These are phyloP conservation scores for Eulemur albifrons DNA, from an alignment of 2,797 vertebrate genomes.

Conservation along the genomic window DNA sequence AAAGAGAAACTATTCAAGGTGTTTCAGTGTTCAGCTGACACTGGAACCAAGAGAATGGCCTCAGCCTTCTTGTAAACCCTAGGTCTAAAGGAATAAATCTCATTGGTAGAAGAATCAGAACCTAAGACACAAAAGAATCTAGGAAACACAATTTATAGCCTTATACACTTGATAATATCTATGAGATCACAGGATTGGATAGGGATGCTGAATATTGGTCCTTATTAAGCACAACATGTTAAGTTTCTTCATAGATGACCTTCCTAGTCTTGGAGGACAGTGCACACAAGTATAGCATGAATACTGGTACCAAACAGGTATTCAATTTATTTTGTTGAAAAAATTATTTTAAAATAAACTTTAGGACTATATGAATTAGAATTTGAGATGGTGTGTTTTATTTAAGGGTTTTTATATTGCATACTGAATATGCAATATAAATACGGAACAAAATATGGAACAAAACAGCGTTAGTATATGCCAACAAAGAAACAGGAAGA, in stretches of 20 bases:
- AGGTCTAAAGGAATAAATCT: neutral
- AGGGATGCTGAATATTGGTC: neutral
- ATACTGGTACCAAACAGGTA: neutral
- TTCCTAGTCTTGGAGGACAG: neutral
- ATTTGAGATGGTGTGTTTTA: neutral
- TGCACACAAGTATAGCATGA: neutral
- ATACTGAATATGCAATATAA: neutral
- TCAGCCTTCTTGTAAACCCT: neutral
- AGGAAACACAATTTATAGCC: neutral
- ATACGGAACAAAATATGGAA: neutral
- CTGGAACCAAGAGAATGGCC: neutral
- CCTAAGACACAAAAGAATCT: neutral
- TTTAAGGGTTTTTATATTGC: neutral
- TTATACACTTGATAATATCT: neutral
- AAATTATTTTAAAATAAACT: neutral
- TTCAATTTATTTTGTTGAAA: neutral
- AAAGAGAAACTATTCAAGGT: neutral
- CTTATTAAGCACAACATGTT: neutral
- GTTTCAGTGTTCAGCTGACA: neutral
- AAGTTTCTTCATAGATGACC: neutral
- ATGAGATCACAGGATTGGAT: neutral
- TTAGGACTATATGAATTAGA: neutral
- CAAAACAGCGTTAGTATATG: neutral
- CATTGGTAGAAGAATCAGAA: neutral
- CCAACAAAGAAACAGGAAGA: neutral